Evolutionary conservation across 2,113 vertebrate genomes (phyloP), one percentile per base, ranked within the genome.

Genomic region (Phodopus roborovskii): DNA sequence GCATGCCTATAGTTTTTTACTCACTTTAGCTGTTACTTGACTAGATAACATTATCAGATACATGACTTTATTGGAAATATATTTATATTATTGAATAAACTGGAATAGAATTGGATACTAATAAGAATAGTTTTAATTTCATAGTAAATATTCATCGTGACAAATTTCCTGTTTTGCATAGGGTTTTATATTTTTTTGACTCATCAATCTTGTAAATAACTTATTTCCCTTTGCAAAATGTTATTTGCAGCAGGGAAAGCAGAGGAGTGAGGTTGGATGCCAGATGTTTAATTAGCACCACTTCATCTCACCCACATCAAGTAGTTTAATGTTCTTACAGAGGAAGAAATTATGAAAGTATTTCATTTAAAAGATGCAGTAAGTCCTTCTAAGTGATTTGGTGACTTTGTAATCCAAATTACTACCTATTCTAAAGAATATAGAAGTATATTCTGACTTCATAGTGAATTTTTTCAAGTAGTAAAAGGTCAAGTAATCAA

Each of bases 261-360:
- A 66, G 53, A 20, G 42, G 92, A 93, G 26, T 73, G 50, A 91
- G 70, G 28, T 39, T 92, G 88, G 90, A 92, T 91, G 85, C 88
- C 95, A 94, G 81, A 90, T 95, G 92, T 94, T 96, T 96, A 95
- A 96, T 97, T 64, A 96, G 85, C 36, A 82, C 60, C 88, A 85
- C 92, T 97, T 97, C 84, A 96, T 95, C 45, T 81, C 75, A 53
- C 64, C 81, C 81, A 93, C 95, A 97, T 97, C 75, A 96, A 77
- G 93, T 24, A 75, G 22, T 33, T 85, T 56, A 90, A 90, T 82
- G 39, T 68, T 95, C 71, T 92, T 77, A 71, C 2, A 70, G 79
- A 96, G 64, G 45, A 93, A 93, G 66, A 33, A 28, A 92, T 92
- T 96, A 92, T 90, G 58, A 92, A 64, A 60, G 71, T n/a, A 85